Base-by-base conservation (phyloP, 2,888 invertebrate species). In the Tetramorium bicarinatum region DNA sequence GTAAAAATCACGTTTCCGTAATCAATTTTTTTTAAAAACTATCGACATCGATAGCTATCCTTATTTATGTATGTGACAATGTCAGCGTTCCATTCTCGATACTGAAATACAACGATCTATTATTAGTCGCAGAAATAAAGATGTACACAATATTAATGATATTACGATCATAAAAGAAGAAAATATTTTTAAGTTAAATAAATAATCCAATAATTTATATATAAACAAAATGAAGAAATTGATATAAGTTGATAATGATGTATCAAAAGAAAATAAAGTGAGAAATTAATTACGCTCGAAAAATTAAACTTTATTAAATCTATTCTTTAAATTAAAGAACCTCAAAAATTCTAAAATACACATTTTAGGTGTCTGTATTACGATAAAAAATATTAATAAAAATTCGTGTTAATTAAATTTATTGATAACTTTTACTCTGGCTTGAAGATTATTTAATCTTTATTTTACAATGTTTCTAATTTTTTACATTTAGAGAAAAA, bases 21-120 rank as follows among this genome's bases (percentile, higher is more conserved):
- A 44, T 75, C 13, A 64, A 56, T 79, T 69, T 56, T 47, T 34
- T 34, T 34, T 49, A 29, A 77, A 77, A 66, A 61, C 21, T 7
- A 44, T 2, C n/a, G 54, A 44, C 11, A 9, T 49, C n/a, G 34
- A 21, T 62, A 18, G 7, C 47, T 25, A 21, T 66, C 67, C 13
- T 62, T 62, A 47, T 75, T 75, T 62, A 34, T 34, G 29, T 34
- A 34, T 34, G 4, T 34, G 29, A 34, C 64, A 71, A 21, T 52
- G 34, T 15, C 54, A 15, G 8, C 15, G 18, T 49, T 25, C 9
- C n/a, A 49, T n/a, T 34, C 29, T 47, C 29, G 29, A 49, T 29
- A 25, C 13, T 29, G 25, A 25, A 47, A 38, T 61, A 49, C 29
- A 52, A 25, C 25, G 25, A 25, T 25, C 25, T 25, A 25, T 25